Evolutionary conservation across 2,113 vertebrate genomes (phyloP).

Genomic region (Boulengeromyrus knoepffleri): DNA sequence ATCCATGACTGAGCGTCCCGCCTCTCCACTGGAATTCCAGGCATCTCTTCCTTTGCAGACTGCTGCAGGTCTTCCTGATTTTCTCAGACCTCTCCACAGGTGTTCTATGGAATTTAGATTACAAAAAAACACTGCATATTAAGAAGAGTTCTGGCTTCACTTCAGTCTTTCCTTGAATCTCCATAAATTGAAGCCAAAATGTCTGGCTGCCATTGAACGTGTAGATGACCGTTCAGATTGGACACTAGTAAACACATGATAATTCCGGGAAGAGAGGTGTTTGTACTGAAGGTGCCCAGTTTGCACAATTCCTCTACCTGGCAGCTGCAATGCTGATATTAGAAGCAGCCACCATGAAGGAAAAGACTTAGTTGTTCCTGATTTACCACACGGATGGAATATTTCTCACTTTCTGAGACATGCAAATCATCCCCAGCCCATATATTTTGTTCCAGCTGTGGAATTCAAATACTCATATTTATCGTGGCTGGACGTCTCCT

Average conservation of each 20-base stretch:
- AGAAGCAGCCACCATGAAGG: neutral
- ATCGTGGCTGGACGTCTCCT: neutral
- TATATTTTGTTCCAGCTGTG: neutral
- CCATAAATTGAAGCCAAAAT: neutral
- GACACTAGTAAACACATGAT: neutral
- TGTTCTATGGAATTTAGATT: neutral
- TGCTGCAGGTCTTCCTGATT: neutral
- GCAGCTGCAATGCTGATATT: neutral
- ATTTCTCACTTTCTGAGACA: neutral
- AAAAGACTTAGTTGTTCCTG: neutral
- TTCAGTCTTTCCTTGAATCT: neutral
- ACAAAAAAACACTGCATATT: neutral
- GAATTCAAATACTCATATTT: neutral
- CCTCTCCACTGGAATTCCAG: neutral
- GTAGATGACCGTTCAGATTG: neutral
- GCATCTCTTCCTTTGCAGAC: neutral
- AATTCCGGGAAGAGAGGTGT: neutral
- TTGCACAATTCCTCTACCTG: neutral
- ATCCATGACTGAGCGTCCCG: neutral
- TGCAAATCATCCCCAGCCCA: neutral
- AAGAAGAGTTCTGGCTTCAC: neutral
- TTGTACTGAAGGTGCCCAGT: neutral
- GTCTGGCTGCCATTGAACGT: neutral
- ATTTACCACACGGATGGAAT: constrained; percentile 9
- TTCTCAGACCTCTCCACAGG: neutral